These are phyloP conservation scores for Lasius platythorax DNA, from an alignment of 2,888 invertebrate genomes.

Conservation along the genomic window DNA sequence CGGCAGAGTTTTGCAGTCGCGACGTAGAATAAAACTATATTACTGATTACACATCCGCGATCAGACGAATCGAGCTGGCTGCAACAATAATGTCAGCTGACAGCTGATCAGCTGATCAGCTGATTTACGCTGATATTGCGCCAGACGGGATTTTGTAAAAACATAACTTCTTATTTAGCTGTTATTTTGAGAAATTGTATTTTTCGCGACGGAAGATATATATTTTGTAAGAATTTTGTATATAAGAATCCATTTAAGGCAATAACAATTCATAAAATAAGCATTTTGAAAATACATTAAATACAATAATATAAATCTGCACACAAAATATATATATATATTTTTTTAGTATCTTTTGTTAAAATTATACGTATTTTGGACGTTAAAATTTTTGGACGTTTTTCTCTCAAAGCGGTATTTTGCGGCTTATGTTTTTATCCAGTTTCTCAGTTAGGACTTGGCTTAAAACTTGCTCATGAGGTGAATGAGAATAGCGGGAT, in stretches of 20 bases:
- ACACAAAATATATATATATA: not conserved
- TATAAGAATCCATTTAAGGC: not conserved
- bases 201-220: not conserved
- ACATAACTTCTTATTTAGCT: not conserved
- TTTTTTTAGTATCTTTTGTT: not conserved
- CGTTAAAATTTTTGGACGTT: not conserved
- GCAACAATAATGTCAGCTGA: not conserved
- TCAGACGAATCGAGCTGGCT: not conserved
- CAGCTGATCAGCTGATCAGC: constrained; percentile 1
- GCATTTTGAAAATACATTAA: not conserved
- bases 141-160: not conserved
- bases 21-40: not conserved
- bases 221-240: not conserved
- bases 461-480: constrained; percentile 7
- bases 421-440: not conserved
- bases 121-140: not conserved
- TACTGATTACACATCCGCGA: not conserved
- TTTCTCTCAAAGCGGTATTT: not conserved
- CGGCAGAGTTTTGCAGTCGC: not conserved
- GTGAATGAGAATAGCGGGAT: not conserved
- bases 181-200: not conserved
- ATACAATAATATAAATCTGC: not conserved
- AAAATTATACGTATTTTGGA: not conserved
- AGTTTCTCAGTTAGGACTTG: not conserved
- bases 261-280: not conserved